Percentiles rank a stretch among this genome's conserved stretches.
Conservation (phyloP, 2,888 invertebrate genomes). For the Parascotia fuliginaria region DNA sequence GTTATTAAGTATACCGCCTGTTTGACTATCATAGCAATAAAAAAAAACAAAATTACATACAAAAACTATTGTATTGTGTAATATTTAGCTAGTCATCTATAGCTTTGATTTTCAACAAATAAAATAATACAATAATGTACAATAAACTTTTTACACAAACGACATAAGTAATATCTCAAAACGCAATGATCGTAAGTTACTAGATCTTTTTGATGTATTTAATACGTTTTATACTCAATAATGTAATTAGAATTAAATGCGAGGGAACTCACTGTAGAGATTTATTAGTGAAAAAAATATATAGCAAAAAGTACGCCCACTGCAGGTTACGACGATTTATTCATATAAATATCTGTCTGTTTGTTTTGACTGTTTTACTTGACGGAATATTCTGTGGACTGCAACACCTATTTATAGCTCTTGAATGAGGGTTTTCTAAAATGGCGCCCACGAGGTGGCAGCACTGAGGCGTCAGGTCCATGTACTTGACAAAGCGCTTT, state of each 20-base stretch:
- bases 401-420: no score
- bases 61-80: no score
- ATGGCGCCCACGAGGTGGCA: no score
- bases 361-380: no score
- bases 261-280: conserved; percentile 53
- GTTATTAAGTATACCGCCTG: no score
- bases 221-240: conserved; percentile 82
- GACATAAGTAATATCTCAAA: conserved; percentile 60
- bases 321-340: conserved; percentile 26
- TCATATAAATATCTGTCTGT: no score
- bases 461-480: no score
- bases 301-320: conserved; percentile 43
- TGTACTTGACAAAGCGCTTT: no score
- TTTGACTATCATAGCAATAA: conserved; percentile 6
- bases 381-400: no score
- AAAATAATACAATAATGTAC: background rate
- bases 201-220: conserved; percentile 81
- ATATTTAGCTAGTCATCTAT: background rate
- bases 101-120: conserved; percentile 3
- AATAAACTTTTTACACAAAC: background rate
- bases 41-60: no score
- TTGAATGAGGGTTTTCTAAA: no score
- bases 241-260: conserved; percentile 71
- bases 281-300: conserved; percentile 46
- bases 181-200: conserved; percentile 59